Conservation (phyloP, 2,888 invertebrate species). For the Drosophila nigricruria region DNA sequence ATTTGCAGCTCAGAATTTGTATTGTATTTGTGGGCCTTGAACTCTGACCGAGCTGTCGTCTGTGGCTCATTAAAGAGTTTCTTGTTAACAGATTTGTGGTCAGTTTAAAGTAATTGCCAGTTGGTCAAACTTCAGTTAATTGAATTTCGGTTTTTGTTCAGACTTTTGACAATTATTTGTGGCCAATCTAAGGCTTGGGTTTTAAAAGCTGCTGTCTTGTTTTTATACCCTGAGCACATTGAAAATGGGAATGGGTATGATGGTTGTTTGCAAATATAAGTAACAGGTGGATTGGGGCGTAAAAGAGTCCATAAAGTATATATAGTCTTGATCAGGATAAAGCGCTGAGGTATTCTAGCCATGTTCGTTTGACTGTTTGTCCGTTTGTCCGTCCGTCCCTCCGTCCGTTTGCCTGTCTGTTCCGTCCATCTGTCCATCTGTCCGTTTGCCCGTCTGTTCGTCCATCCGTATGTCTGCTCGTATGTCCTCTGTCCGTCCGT, state of each 20-base stretch:
- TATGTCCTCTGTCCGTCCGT: neutral
- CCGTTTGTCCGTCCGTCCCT: neutral
- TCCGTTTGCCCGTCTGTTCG: neutral
- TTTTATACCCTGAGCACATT: neutral
- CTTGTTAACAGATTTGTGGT: slow-evolving; percentile 69
- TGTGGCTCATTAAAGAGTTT: slow-evolving; percentile 64
- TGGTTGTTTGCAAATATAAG: too few species aligned
- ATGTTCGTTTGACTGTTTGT: too few species aligned
- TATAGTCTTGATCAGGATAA: too few species aligned
- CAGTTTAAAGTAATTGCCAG: slow-evolving; percentile 65
- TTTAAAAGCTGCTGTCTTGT: neutral
- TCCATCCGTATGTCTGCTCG: neutral
- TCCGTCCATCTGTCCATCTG: neutral
- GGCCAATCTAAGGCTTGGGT: slow-evolving; percentile 16
- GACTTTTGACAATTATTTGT: slow-evolving; percentile 24
- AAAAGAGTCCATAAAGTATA: neutral
- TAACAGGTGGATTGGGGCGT: neutral
- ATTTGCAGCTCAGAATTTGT: slow-evolving; percentile 35
- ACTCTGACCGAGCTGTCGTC: slow-evolving; percentile 14
- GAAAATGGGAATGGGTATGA: neutral
- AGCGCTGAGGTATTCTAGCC: too few species aligned
- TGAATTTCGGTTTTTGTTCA: slow-evolving; percentile 53
- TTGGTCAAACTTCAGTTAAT: slow-evolving; percentile 56
- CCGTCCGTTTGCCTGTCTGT: neutral
- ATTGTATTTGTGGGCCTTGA: slow-evolving; percentile 31